A percentile compares a stretch with the other conserved stretches of the same genome.
Evolutionary conservation across 2,888 invertebrate species (phyloP).

Genomic region (Pseudanteris insignis): DNA sequence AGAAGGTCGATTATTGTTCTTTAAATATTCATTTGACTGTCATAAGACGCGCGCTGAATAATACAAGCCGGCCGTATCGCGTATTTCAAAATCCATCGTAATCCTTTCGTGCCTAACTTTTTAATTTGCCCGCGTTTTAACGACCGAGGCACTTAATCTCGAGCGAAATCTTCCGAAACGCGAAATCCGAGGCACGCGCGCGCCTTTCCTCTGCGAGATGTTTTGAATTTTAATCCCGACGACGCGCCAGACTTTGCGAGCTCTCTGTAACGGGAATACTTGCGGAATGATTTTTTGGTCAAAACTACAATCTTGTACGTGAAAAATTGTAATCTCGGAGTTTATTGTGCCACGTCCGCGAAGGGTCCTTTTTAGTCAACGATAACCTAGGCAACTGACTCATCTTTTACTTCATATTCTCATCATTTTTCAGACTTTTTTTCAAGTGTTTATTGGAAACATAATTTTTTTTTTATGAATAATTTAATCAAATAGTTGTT

Average conservation of each 20-base stretch:
- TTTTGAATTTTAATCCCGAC: conserved; percentile 35
- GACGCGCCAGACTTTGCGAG: conserved; percentile 11
- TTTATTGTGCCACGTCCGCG: too few relatives aligned
- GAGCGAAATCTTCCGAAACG: conserved; percentile 22
- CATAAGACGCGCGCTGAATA: conserved; percentile 35
- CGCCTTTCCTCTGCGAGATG: conserved; percentile 28
- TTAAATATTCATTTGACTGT: conserved; percentile 36
- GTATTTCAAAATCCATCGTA: conserved; percentile 39
- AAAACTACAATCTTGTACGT: too few relatives aligned
- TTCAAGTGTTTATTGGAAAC: too few relatives aligned
- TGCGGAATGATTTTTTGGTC: conserved; percentile 20
- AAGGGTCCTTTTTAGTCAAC: too few relatives aligned
- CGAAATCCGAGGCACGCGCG: conserved; percentile 36
- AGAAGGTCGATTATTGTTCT: conserved; percentile 26
- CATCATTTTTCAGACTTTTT: too few relatives aligned
- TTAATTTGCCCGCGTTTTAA: conserved; percentile 26
- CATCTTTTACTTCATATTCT: too few relatives aligned
- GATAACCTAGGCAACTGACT: too few relatives aligned
- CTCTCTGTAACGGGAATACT: conserved; percentile 15
- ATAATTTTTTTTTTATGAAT: too few relatives aligned
- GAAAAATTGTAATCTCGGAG: too few relatives aligned
- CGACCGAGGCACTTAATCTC: conserved; percentile 25
- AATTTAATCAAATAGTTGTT: too few relatives aligned
- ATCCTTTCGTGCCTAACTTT: conserved; percentile 40
- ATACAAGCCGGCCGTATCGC: conserved; percentile 28